A percentile compares a stretch with the other conserved stretches of the same genome.
Evolutionary conservation across 2,888 invertebrate species (phyloP).

Genomic region (Stramonita haemastoma): DNA sequence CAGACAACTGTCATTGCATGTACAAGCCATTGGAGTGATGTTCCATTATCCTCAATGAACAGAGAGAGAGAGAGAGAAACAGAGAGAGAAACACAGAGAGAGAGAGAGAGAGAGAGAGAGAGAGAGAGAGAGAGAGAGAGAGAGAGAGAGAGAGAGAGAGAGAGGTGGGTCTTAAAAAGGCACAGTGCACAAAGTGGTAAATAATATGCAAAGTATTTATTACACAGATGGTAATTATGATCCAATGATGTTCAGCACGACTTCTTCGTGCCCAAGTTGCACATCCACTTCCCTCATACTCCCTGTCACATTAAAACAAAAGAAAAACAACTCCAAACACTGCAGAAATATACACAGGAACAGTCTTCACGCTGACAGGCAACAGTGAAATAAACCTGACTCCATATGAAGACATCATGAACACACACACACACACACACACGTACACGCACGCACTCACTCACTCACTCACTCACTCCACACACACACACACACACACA

Average conservation of each 20-base stretch:
- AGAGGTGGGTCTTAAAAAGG: not conserved
- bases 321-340: no score
- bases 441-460: slow-evolving; percentile 9
- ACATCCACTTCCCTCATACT: not conserved
- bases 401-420: not conserved
- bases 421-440: not conserved
- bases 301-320: no score
- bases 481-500: not conserved
- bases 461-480: slow-evolving; percentile 6
- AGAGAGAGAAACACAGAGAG: not conserved
- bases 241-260: no score
- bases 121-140: not conserved
- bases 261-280: no score
- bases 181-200: not conserved
- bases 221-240: not conserved
- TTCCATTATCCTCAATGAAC: not conserved
- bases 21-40: no score
- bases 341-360: not conserved
- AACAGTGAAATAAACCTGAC: not conserved
- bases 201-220: not conserved
- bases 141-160: slow-evolving; percentile 25
- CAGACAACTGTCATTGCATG: no score
- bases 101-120: not conserved
- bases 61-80: slow-evolving; percentile 2
- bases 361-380: not conserved